A percentile compares a stretch with the other conserved stretches of the same genome.
phyloP scores from a whole-genome alignment of 2,113 vertebrate genomes.

The Epinephelus fuscoguttatus region DNA sequence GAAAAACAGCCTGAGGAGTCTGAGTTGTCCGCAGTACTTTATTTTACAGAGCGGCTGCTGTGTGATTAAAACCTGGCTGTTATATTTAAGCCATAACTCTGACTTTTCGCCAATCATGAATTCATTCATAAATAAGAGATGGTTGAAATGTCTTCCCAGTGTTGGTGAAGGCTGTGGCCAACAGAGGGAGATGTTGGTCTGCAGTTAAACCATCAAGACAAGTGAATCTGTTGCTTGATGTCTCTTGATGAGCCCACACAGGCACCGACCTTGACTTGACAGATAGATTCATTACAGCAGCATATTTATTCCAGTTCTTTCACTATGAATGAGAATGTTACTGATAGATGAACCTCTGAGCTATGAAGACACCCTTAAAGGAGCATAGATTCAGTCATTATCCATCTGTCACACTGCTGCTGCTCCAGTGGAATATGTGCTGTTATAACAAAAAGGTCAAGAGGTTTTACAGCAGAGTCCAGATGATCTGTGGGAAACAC shows the following conservation, averaged over 20 bases:
- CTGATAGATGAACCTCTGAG: not conserved
- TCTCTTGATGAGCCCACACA: not conserved
- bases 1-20: not conserved
- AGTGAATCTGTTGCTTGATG: not conserved
- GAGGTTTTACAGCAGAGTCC: not conserved
- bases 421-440: not conserved
- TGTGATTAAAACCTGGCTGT: not conserved
- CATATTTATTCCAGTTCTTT: not conserved
- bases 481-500: not conserved
- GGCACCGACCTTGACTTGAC: not conserved
- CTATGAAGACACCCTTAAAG: not conserved
- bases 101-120: not conserved
- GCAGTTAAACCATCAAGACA: not conserved
- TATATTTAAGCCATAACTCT: not conserved
- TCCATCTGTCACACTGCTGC: not conserved
- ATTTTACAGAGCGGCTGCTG: not conserved
- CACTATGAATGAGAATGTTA: not conserved
- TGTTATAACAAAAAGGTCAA: slow-evolving; percentile 13
- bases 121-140: slow-evolving; percentile 2
- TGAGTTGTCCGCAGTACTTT: not conserved
- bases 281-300: not conserved
- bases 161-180: slow-evolving; percentile 46
- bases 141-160: slow-evolving; percentile 7
- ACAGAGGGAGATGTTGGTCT: slow-evolving; percentile 59
- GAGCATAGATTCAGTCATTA: not conserved